Evolutionary conservation across 1,140 invertebrate species (phyloP), one percentile per base, ranked within the genome.

Genomic region (Phenacoccus solenopsis): DNA sequence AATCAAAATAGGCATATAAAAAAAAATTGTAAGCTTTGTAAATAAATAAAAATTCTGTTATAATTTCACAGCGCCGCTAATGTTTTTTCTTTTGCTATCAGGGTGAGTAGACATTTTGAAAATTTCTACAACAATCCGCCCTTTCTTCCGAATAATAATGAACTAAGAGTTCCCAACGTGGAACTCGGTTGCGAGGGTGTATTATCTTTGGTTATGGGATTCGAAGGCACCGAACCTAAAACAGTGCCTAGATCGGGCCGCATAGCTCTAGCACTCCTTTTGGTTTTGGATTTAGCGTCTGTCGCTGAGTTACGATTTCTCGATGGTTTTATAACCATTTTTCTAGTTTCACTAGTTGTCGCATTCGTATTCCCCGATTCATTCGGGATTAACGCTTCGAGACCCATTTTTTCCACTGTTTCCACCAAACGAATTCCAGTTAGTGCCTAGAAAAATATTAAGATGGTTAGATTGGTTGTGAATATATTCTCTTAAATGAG

Each of bases 71-170:
- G 38, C 38, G 20, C 38, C 3, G 3, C 38, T 49, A 49, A n/a
- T 9, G 38, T n/a, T n/a, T n/a, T n/a, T n/a, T n/a, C n/a, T n/a
- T 49, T 16, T 49, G 20, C 38, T 49, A 49, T 49, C 13, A n/a
- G 20, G 16, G n/a, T n/a, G n/a, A n/a, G n/a, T n/a, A 5, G 38
- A 49, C 38, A n/a, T 49, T 16, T 3, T 49, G n/a, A n/a, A n/a
- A 9, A 16, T 59, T 21, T 73, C 80, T 86, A 91, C 72, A 91
- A 82, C 73, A 90, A 82, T 16, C 90, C 90, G 59, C 90, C 90
- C 76, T 91, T 92, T 69, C 90, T 81, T 28, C 90, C 90, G 78
- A 92, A 92, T 12, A 91, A 81, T 73, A 92, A 81, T 22, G 87
- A 87, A 80, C 89, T 90, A 68, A 92, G 84, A 25, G 88, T 90